Evolutionary conservation across 1,140 invertebrate species (phyloP).

Genomic region (Drosophila ananassae): DNA sequence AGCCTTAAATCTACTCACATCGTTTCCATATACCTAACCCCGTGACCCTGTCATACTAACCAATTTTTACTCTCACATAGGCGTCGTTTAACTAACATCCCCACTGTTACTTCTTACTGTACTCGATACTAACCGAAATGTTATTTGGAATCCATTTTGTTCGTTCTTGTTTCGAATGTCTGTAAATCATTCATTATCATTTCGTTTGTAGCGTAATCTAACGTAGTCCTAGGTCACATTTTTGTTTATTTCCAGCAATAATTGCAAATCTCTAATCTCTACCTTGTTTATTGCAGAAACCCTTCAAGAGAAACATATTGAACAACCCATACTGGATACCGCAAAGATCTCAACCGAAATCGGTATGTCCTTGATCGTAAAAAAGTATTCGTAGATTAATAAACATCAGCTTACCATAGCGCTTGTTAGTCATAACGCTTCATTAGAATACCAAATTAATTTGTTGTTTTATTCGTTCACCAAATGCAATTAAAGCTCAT

Average conservation of each 20-base stretch:
- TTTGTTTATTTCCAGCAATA: conserved; percentile 34
- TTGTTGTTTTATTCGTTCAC: conserved; percentile 48
- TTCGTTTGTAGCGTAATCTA: conserved; percentile 71
- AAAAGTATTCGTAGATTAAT: not conserved
- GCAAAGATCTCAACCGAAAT: conserved; percentile 41
- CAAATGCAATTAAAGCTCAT: conserved; percentile 80
- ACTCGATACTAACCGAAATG: conserved; percentile 63
- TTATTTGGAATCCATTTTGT: conserved; percentile 65
- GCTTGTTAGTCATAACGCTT: conserved; percentile 44
- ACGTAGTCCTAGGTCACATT: conserved; percentile 64
- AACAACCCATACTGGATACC: conserved; percentile 49
- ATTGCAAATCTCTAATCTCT: conserved; percentile 26
- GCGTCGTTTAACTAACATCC: conserved; percentile 67
- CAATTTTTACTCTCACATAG: conserved; percentile 44
- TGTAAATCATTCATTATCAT: conserved; percentile 55
- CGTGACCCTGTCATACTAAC: conserved; percentile 67
- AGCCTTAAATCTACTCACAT: conserved; percentile 56
- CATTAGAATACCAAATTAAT: conserved; percentile 35
- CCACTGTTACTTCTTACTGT: conserved; percentile 30
- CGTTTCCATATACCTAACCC: conserved; percentile 41
- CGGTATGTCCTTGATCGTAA: conserved; percentile 35
- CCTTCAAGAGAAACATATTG: conserved; percentile 62
- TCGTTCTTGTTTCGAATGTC: conserved; percentile 58
- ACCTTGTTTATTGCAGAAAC: conserved; percentile 61
- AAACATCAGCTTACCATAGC: conserved; percentile 41